Evolutionary conservation across 2,113 vertebrate species (phyloP), one percentile per base, ranked within the genome.

Genomic region (Centropristis striata): DNA sequence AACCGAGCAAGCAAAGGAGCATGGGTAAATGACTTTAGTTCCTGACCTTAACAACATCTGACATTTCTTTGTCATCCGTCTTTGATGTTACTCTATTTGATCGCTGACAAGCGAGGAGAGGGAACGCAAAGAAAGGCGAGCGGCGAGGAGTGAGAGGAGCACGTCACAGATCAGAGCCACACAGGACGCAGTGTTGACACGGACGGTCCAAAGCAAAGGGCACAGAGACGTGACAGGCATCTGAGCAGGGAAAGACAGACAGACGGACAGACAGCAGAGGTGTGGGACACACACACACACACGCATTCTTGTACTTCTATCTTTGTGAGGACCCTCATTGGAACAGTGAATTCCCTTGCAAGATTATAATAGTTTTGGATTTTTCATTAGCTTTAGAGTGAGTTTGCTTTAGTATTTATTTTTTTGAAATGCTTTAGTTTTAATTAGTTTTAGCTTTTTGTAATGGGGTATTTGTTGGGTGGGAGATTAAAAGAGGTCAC

Each of bases 181-280:
- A 87, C 84, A 94, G 93, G 93, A 92, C 88, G 90, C 63, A 42
- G 75, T 94, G 92, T 94, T 95, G 92, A 94, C 93, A 91, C 81
- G 90, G 92, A 92, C 86, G 84, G 79, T 90, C 88, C 76, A 92
- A 92, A 94, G 92, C 91, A 95, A 94, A 94, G 93, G 93, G 94
- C 94, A 95, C 84, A 84, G 75, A 80, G 91, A 93, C 91, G 94
- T 94, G 94, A 94, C 90, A 32, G 46, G 93, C 92, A 94, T 94
- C 74, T 55, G 61, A 92, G 89, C 66, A 65, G 63, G 59, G 70
- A 49, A 59, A 74, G n/a, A n/a, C n/a, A 87, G 58, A 71, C 70
- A 66, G 75, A 83, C 37, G 61, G 74, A 79, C 21, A 16, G 67
- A 78, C 72, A 68, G 86, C 63, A 71, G 64, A 78, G 75, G 81